Evolutionary conservation across 1,140 invertebrate species (phyloP).

Genomic region (Zaprionus lachaisei): DNA sequence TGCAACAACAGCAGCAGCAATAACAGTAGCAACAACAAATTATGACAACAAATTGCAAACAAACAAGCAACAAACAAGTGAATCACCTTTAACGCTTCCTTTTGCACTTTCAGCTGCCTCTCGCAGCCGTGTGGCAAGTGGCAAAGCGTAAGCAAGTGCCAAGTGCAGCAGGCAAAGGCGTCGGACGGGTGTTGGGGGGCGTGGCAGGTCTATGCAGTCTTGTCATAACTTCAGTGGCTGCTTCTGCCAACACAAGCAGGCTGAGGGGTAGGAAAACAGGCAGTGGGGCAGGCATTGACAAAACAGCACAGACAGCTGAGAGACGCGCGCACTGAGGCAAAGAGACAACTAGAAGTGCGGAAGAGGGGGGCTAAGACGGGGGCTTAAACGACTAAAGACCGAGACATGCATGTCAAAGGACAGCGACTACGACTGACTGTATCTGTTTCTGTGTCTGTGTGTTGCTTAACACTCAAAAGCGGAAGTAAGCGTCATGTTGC

Average conservation of each 20-base stretch:
- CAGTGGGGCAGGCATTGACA: slow-evolving; percentile 37
- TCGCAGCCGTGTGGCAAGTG: slow-evolving; percentile 11
- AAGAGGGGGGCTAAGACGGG: slow-evolving; percentile 7
- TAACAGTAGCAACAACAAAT: slow-evolving; percentile 58
- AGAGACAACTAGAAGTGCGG: background rate
- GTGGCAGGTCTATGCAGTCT: slow-evolving; percentile 22
- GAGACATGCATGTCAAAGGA: slow-evolving; percentile 81
- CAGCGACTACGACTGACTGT: slow-evolving; percentile 46
- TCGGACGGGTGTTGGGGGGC: background rate
- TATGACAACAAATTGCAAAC: slow-evolving; percentile 81
- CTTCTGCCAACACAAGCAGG: slow-evolving; percentile 4
- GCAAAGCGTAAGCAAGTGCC: slow-evolving; percentile 36
- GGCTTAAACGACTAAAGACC: slow-evolving; percentile 63
- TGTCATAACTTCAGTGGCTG: slow-evolving; percentile 54
- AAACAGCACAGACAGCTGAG: slow-evolving; percentile 39
- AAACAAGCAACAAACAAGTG: slow-evolving; percentile 80
- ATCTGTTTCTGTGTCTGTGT: slow-evolving; percentile 30
- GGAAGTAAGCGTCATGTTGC: slow-evolving; percentile 74
- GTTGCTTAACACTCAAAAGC: slow-evolving; percentile 80
- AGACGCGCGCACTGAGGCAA: slow-evolving; percentile 12
- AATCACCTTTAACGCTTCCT: slow-evolving; percentile 79
- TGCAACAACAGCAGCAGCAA: slow-evolving; percentile 11
- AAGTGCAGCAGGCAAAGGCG: slow-evolving; percentile 18
- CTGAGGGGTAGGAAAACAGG: background rate
- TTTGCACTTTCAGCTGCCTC: slow-evolving; percentile 50